Evolutionary conservation across 2,888 invertebrate genomes (phyloP).

Genomic region (Cryptosula pallasiana): DNA sequence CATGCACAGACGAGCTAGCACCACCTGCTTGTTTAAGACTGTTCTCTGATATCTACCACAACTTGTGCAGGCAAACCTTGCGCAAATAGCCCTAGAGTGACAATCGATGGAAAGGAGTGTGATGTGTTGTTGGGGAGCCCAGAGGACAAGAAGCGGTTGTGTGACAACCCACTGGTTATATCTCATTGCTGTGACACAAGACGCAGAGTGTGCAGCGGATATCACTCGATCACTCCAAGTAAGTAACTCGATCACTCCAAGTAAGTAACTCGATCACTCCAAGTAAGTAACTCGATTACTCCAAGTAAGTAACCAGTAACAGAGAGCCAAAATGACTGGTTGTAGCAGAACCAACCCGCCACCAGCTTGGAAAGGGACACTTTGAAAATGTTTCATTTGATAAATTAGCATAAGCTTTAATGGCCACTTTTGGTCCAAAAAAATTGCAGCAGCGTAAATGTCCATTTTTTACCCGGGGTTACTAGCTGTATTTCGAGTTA

Average conservation of each 20-base stretch:
- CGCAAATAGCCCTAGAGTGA: neutral
- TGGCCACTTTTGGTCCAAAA: no score
- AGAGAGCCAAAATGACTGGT: no score
- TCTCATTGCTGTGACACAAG: neutral
- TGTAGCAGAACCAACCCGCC: no score
- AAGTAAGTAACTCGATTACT: no score
- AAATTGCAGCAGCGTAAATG: no score
- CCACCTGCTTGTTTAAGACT: neutral
- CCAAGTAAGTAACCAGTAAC: no score
- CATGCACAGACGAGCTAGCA: neutral
- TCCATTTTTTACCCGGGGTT: no score
- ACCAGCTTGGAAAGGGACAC: no score
- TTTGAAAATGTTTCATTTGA: no score
- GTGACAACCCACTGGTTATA: slow-evolving; percentile 14
- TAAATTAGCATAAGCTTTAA: no score
- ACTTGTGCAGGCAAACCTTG: slow-evolving; percentile 10
- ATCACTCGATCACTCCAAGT: slow-evolving; percentile 13
- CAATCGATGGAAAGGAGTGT: neutral
- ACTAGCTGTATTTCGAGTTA: no score
- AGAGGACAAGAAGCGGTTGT: neutral
- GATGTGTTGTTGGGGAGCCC: neutral
- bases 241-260: neutral
- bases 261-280: no score
- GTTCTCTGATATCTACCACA: neutral
- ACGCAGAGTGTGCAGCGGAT: neutral